These are phyloP conservation scores for Cydia fagiglandana DNA, from an alignment of 1,140 invertebrate species.

Conservation along the genomic window DNA sequence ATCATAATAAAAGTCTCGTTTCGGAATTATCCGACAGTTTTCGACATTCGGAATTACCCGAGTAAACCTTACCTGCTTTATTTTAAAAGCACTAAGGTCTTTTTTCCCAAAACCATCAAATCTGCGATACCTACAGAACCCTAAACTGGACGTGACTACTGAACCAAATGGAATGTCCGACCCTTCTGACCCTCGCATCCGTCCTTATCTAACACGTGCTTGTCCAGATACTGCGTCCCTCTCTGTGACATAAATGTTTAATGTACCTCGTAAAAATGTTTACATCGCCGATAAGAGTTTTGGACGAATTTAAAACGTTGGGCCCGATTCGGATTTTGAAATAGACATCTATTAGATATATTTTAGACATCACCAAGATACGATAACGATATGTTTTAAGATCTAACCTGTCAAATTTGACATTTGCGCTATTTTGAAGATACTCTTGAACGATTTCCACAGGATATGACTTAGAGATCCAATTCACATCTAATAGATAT, in stretches of 20 bases:
- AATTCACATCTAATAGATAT: too few species aligned
- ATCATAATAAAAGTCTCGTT: too few species aligned
- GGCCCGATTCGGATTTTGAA: too few species aligned
- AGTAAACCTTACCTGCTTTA: background rate
- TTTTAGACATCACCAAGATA: too few species aligned
- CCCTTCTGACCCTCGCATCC: constrained; percentile 8
- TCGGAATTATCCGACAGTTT: too few species aligned
- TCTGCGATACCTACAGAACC: background rate
- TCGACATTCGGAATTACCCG: too few species aligned
- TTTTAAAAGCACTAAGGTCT: background rate
- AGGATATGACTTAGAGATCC: too few species aligned
- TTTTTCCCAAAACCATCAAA: background rate
- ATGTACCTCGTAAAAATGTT: constrained; percentile 4
- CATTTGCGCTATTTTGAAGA: too few species aligned
- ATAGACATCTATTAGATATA: too few species aligned
- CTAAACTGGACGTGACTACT: background rate
- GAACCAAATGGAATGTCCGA: background rate
- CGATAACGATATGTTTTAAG: too few species aligned
- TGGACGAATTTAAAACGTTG: background rate
- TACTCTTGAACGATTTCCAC: too few species aligned
- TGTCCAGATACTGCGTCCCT: background rate
- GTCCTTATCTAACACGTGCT: background rate
- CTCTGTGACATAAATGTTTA: constrained; percentile 5
- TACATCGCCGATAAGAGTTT: background rate
- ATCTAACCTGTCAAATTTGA: too few species aligned